These are phyloP conservation scores for Sebastes elongatus DNA, from an alignment of 2,797 vertebrate species.

Conservation along the genomic window DNA sequence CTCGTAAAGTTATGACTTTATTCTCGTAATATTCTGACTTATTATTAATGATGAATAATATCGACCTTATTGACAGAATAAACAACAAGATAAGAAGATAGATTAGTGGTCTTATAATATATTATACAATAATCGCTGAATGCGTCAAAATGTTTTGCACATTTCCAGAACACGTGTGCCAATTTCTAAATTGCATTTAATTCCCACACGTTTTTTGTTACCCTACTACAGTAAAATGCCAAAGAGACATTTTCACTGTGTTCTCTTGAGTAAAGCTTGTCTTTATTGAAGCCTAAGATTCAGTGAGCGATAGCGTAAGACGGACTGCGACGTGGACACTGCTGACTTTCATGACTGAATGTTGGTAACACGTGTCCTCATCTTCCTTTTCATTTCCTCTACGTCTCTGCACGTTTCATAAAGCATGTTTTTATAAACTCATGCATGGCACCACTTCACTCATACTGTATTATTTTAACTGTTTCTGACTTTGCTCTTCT, in stretches of 20 bases:
- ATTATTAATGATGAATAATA: too few relatives aligned
- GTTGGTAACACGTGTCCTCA: conserved; percentile 28
- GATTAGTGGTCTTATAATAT: too few relatives aligned
- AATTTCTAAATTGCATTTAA: too few relatives aligned
- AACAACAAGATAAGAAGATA: too few relatives aligned
- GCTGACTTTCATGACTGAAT: conserved; percentile 23
- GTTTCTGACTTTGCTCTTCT: neutral
- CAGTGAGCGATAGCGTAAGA: neutral
- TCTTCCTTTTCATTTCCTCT: conserved; percentile 33
- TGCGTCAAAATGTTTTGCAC: too few relatives aligned
- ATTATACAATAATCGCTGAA: too few relatives aligned
- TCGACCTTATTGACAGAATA: too few relatives aligned
- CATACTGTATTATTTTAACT: neutral
- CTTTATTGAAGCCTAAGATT: neutral
- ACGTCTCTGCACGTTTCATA: conserved; percentile 52
- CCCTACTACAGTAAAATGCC: neutral
- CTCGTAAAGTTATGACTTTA: too few relatives aligned
- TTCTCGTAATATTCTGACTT: too few relatives aligned
- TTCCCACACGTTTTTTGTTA: neutral
- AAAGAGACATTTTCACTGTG: neutral
- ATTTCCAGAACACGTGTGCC: too few relatives aligned
- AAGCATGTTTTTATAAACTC: conserved; percentile 33
- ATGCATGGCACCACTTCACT: conserved; percentile 26
- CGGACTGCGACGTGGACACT: neutral
- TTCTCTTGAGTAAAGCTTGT: neutral